These are phyloP conservation scores for Coptotermes formosanus DNA, from an alignment of 1,140 invertebrate species.

Conservation along the genomic window DNA sequence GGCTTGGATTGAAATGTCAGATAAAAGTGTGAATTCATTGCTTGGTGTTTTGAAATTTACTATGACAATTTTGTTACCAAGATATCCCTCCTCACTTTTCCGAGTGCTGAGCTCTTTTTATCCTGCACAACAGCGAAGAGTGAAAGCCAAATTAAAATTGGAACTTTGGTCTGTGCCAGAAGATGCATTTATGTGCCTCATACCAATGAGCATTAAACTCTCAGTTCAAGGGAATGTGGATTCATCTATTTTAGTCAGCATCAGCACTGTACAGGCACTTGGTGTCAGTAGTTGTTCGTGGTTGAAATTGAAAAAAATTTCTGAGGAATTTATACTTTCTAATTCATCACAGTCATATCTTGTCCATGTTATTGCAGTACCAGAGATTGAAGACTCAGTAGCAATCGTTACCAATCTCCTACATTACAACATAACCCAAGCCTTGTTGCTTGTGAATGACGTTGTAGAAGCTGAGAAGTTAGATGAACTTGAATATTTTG, in stretches of 20 bases:
- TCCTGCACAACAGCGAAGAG: background rate
- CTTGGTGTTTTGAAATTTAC: conserved; percentile 21
- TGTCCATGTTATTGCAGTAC: background rate
- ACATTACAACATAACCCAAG: background rate
- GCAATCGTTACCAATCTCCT: background rate
- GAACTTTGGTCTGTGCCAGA: background rate
- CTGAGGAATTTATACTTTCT: background rate
- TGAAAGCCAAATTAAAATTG: background rate
- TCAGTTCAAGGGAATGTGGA: background rate
- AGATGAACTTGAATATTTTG: background rate
- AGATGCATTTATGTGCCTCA: background rate
- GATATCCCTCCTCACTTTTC: background rate
- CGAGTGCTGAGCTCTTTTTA: background rate
- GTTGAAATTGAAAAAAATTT: background rate
- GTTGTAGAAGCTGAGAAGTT: background rate
- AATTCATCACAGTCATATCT: background rate
- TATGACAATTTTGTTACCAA: conserved; percentile 21
- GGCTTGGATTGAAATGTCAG: background rate
- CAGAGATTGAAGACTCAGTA: background rate
- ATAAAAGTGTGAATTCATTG: background rate
- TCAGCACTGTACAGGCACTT: background rate
- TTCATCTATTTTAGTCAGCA: conserved; percentile 23
- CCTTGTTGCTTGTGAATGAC: conserved; percentile 1
- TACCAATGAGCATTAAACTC: background rate
- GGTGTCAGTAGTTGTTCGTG: background rate